Base-by-base conservation (phyloP, 2,797 vertebrate genomes). In the Odontamblyopus lacepedii region DNA sequence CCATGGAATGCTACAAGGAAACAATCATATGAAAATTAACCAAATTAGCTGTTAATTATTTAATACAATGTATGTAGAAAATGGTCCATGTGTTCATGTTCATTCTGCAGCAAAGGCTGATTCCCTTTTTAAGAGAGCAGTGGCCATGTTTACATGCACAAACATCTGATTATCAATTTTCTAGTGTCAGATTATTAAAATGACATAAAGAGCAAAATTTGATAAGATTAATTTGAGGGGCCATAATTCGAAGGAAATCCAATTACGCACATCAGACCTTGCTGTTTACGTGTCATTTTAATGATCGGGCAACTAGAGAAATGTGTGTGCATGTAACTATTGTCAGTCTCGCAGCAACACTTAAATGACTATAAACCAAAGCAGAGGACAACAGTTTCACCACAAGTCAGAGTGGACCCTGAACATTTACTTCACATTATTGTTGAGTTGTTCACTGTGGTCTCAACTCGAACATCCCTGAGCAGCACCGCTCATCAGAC, bases 401-500 rank as follows among this genome's bases (percentile, higher is more conserved):
- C 53, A 16, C 27, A 61, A 50, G 16, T 75, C 35, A 44, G 63
- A 26, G 38, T 63, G 26, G 76, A 70, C 76, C 79, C 85, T 81
- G 80, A 80, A 73, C 62, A 67, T 27, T 64, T 32, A 29, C 69
- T 26, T 35, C 32, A 11, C 35, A 30, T 29, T 63, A 50, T 70
- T 55, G 55, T 29, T 67, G 18, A 26, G 59, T 26, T 62, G 9
- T 5, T 30, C 5, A 4, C 30, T 61, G 71, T 30, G 61, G 13
- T 23, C 16, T 57, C 55, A 48, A n/a, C 56, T 63, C 51, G 64
- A 15, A 57, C 16, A 60, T 70, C 66, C 62, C n/a, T 8, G 15
- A 73, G 78, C 23, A 2, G 32, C 78, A 69, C 68, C 69, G 70
- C 19, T 67, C 63, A 81, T 83, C 65, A 83, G 68, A 32, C 62